phyloP scores from a whole-genome alignment of 2,888 invertebrate species.

The Adelphocoris suturalis region DNA sequence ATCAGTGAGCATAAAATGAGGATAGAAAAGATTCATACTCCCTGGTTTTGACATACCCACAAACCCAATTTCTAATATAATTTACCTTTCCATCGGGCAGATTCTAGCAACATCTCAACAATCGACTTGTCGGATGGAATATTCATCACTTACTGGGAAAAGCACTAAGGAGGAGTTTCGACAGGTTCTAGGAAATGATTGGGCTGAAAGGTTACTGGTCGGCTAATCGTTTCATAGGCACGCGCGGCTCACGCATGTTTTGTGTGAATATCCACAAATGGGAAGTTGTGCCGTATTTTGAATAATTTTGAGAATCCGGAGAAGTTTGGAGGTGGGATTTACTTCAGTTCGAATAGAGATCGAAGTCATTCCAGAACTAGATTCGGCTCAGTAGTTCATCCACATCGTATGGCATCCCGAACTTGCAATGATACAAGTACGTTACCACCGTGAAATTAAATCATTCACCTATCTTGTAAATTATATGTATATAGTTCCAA shows the following conservation, averaged over 20 bases:
- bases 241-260: background rate
- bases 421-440: background rate
- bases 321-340: background rate
- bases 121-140: background rate
- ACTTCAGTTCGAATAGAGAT: background rate
- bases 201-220: background rate
- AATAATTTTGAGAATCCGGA: background rate
- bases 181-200: background rate
- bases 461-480: no score
- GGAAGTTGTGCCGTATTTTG: background rate
- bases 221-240: background rate
- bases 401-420: background rate
- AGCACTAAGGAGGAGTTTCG: background rate
- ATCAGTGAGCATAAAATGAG: no score
- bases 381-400: background rate
- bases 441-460: background rate
- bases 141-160: background rate
- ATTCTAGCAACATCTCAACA: background rate
- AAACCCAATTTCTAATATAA: no score
- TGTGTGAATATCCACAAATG: background rate
- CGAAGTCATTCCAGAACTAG: background rate
- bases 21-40: no score
- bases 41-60: no score
- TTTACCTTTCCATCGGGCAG: no score
- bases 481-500: no score